phyloP scores from a whole-genome alignment of 2,888 invertebrate species.

The Drosophila bunnanda region DNA sequence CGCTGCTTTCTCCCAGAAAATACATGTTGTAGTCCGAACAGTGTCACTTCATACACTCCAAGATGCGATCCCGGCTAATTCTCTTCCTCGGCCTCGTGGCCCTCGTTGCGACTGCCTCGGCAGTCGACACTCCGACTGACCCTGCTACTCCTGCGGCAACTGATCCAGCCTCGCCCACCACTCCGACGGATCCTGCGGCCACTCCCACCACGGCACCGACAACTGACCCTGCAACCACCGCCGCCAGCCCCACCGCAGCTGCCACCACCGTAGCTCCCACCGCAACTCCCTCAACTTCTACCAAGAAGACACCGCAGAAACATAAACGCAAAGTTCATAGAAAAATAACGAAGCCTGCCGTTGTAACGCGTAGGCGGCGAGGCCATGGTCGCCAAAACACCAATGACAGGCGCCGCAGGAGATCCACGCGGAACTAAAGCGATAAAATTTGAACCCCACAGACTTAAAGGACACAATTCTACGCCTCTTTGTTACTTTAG shows the following conservation, averaged over 20 bases:
- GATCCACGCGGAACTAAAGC: no score
- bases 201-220: neutral
- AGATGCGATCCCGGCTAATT: no score
- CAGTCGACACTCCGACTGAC: neutral
- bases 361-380: no score
- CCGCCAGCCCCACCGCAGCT: neutral
- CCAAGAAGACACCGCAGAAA: neutral
- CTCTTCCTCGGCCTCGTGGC: no score
- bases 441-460: no score
- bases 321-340: no score
- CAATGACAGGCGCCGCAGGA: no score
- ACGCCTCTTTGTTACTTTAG: neutral
- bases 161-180: neutral
- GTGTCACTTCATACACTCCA: neutral
- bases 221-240: neutral
- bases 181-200: neutral
- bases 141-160: no score
- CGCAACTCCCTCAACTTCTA: neutral
- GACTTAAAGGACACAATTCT: no score
- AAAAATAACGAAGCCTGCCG: no score
- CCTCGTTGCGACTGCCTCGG: neutral
- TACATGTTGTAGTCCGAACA: neutral
- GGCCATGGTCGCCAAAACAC: no score
- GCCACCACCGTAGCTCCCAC: neutral
- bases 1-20: neutral